Evolutionary conservation across 2,888 invertebrate genomes (phyloP).

Genomic region (Tridacna crocea): DNA sequence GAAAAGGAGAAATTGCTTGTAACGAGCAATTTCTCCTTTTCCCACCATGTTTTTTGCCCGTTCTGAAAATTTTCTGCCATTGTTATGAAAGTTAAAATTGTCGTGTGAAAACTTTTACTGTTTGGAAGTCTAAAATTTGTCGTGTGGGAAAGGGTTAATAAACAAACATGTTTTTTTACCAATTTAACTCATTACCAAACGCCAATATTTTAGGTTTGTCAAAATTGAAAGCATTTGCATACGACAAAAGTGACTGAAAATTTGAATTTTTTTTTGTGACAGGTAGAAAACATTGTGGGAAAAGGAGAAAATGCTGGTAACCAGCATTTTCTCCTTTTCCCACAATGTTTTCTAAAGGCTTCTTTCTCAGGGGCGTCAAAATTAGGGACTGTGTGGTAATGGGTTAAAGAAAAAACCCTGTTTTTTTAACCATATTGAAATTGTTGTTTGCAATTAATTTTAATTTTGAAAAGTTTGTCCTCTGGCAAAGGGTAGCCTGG

Average conservation of each 20-base stretch:
- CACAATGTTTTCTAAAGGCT: not conserved
- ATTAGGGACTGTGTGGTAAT: not conserved
- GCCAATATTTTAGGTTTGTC: not conserved
- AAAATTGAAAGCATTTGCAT: not conserved
- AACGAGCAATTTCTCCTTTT: too few relatives aligned
- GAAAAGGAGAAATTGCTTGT: too few relatives aligned
- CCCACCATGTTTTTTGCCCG: too few relatives aligned
- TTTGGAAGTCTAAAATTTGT: not conserved
- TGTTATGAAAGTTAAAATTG: too few relatives aligned
- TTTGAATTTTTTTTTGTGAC: not conserved
- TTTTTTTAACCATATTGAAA: too few relatives aligned
- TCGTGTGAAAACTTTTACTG: too few relatives aligned
- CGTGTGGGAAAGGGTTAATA: too few relatives aligned
- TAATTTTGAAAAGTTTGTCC: too few relatives aligned
- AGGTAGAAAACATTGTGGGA: not conserved
- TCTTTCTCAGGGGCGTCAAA: not conserved
- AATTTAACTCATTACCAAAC: not conserved
- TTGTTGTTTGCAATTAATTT: too few relatives aligned
- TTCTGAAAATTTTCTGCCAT: too few relatives aligned
- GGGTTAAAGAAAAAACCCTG: too few relatives aligned
- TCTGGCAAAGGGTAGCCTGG: constrained; percentile 60
- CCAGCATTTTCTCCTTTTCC: not conserved
- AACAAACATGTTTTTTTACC: too few relatives aligned
- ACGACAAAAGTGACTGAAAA: not conserved
- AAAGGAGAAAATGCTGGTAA: not conserved